Evolutionary conservation across 2,113 vertebrate species (phyloP), one percentile per base, ranked within the genome.

Genomic region (Danio rerio): DNA sequence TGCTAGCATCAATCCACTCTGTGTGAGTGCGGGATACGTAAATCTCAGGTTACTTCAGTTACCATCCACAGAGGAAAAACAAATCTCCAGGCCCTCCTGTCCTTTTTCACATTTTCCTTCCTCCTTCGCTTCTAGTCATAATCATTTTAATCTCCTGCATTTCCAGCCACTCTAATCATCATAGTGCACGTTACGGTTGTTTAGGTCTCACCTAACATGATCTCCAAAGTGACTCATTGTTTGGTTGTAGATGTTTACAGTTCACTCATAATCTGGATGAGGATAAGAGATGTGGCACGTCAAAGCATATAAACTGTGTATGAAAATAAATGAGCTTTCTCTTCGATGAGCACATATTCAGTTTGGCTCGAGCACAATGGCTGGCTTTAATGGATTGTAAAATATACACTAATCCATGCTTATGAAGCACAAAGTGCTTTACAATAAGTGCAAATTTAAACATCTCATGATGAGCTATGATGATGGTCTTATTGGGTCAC

Each of bases 1-100:
- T 75, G 80, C 73, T 82, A 85, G 65, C 62, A 58, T 90, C 82
- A 76, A 58, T 83, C 66, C 55, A 77, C 70, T 75, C 74, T 66
- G 31, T 43, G 43, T 10, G 9, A 45, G 31, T 81, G 77, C 45
- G 78, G 83, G 87, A 87, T 87, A 75, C 78, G 81, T 87, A 84
- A 83, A 87, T 87, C 80, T 21, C 50, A 69, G 31, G 21, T 83
- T 81, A 82, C 80, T 86, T 81, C 82, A 75, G 75, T 82, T 62
- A 66, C 85, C 21, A 66, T 68, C 78, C 84, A 81, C 79, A 80
- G 79, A 86, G 49, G 31, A 47, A 84, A 87, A 80, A 85, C 84
- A 59, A 84, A 84, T 4, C 55, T 65, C 62, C 15, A 52, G 43
- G 18, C 18, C 20, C 61, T 15, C 40, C 66, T 62, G 11, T 75